These are phyloP conservation scores for Endotricha flammealis DNA, from an alignment of 2,888 invertebrate genomes.

Conservation along the genomic window DNA sequence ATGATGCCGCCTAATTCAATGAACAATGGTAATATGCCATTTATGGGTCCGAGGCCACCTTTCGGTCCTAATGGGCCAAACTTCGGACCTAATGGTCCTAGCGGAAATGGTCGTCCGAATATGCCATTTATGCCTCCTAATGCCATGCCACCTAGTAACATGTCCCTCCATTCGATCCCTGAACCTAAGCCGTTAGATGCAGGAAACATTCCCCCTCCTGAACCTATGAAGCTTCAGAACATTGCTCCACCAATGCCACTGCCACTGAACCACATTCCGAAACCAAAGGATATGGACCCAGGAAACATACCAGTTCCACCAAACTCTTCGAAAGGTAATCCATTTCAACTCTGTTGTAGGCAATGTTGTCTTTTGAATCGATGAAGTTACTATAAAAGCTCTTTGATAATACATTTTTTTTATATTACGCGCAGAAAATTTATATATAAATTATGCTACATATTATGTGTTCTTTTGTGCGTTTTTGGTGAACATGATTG, in stretches of 20 bases:
- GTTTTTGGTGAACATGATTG: too few species aligned
- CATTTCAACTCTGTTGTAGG: neutral
- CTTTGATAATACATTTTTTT: conserved; percentile 2
- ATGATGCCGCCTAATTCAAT: conserved; percentile 42
- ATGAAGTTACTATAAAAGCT: conserved; percentile 8
- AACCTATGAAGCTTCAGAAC: conserved; percentile 78
- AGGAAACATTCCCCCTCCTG: conserved; percentile 38
- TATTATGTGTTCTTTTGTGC: too few species aligned
- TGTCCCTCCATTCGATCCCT: conserved; percentile 29
- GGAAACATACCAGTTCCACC: conserved; percentile 74
- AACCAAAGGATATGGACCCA: conserved; percentile 79
- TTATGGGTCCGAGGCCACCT: conserved; percentile 56
- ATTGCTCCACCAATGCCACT: conserved; percentile 80
- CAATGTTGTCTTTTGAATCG: conserved; percentile 10
- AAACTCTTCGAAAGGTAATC: conserved; percentile 51
- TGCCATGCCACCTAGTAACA: conserved; percentile 27
- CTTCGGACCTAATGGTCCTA: conserved; percentile 34
- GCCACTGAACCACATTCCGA: conserved; percentile 79
- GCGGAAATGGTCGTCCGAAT: conserved; percentile 40
- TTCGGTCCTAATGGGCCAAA: conserved; percentile 59
- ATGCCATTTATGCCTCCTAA: conserved; percentile 51
- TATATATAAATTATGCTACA: too few species aligned
- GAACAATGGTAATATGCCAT: conserved; percentile 48
- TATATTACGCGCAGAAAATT: neutral
- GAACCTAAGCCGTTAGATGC: conserved; percentile 38